Evolutionary conservation across 2,797 vertebrate genomes (phyloP).

Genomic region (Pseudochirops cupreus): DNA sequence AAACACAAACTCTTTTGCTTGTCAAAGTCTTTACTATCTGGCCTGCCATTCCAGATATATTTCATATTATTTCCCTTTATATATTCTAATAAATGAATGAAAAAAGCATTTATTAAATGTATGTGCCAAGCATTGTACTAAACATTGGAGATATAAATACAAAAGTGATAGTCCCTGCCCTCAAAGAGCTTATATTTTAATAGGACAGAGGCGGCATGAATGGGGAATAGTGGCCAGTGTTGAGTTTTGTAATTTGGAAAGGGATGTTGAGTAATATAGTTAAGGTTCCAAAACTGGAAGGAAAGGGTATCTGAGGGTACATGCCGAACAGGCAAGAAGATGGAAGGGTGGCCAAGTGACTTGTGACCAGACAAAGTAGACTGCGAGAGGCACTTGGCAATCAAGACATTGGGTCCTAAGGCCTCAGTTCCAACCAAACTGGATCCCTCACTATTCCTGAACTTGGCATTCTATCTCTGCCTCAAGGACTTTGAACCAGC

Average conservation of each 20-base stretch:
- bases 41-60: not conserved
- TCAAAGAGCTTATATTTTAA: not conserved
- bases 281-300: not conserved
- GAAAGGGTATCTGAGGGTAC: not conserved
- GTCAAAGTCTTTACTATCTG: not conserved
- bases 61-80: not conserved
- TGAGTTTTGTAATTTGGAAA: not conserved
- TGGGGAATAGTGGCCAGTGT: not conserved
- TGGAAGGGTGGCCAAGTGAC: not conserved
- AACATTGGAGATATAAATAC: not conserved
- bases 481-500: not conserved
- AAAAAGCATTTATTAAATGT: not conserved
- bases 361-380: not conserved
- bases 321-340: not conserved
- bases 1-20: not conserved
- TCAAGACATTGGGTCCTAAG: not conserved
- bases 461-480: not conserved
- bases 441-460: not conserved
- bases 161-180: not conserved
- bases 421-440: not conserved
- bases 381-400: not conserved
- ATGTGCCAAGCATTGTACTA: not conserved
- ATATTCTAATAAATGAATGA: not conserved
- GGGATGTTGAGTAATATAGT: not conserved
- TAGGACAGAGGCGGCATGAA: not conserved